Conservation (phyloP, 1,140 invertebrate genomes). For the Heliconius melpomene region DNA sequence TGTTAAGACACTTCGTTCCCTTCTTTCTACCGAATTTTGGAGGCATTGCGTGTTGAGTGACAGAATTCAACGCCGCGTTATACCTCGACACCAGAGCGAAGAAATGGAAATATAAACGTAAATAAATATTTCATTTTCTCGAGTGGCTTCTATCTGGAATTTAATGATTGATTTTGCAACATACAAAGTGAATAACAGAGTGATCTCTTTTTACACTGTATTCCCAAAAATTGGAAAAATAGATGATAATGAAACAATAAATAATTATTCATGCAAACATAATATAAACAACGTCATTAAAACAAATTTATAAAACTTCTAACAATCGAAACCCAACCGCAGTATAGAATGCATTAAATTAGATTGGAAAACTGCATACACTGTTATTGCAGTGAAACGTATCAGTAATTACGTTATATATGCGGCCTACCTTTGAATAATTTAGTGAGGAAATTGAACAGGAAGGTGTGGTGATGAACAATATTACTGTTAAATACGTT, state of each 20-base stretch:
- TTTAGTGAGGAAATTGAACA: conserved; percentile 4
- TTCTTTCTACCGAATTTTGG: too few species aligned
- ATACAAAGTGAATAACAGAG: too few species aligned
- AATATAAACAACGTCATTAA: background rate
- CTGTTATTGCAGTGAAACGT: conserved; percentile 4
- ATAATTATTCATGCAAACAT: background rate
- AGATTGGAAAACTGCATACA: conserved; percentile 19
- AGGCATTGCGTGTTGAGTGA: too few species aligned
- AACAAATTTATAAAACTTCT: conserved; percentile 3
- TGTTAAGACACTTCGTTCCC: too few species aligned
- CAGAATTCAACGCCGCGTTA: too few species aligned
- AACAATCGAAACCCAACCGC: background rate
- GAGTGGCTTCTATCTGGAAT: too few species aligned
- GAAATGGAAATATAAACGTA: too few species aligned
- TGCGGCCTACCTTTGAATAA: conserved; percentile 15
- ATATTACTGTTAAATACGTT: background rate
- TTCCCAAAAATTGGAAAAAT: background rate
- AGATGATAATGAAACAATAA: background rate
- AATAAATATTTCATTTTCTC: too few species aligned
- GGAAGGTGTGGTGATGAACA: background rate
- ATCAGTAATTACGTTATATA: conserved; percentile 21
- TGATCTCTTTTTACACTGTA: too few species aligned
- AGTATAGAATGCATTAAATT: conserved; percentile 13
- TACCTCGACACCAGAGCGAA: too few species aligned
- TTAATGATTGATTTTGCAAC: too few species aligned